Evolutionary conservation across 2,888 invertebrate species (phyloP).

Genomic region (Chrysodeixis includens): DNA sequence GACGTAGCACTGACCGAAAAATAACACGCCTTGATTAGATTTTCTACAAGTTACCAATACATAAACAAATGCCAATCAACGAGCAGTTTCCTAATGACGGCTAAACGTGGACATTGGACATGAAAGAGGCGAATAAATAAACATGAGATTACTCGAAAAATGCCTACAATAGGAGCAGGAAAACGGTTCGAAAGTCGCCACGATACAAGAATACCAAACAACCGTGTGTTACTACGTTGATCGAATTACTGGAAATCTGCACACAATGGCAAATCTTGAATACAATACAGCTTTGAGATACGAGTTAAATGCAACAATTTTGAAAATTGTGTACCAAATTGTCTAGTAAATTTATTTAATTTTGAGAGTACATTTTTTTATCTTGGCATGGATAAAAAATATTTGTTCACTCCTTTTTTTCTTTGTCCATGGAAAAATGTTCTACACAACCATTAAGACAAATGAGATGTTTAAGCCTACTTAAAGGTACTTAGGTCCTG

Average conservation of each 20-base stretch:
- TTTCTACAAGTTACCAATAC: too few species aligned
- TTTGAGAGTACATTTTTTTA: too few species aligned
- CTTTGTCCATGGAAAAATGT: not conserved
- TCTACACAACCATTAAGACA: not conserved
- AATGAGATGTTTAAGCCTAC: conserved; percentile 5
- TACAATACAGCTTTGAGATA: too few species aligned
- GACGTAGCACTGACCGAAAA: not conserved
- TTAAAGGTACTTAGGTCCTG: not conserved
- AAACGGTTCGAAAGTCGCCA: conserved; percentile 28
- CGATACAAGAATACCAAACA: conserved; percentile 37
- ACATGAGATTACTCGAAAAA: conserved; percentile 31
- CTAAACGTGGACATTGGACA: not conserved
- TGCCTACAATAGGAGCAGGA: conserved; percentile 41
- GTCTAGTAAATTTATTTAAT: too few species aligned
- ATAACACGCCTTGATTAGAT: not conserved
- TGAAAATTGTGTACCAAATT: too few species aligned
- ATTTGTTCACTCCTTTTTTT: not conserved
- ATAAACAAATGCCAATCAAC: not conserved
- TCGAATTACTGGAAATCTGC: conserved; percentile 38
- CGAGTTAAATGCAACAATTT: too few species aligned
- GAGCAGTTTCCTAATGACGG: not conserved
- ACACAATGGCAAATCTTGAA: too few species aligned
- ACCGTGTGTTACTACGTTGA: conserved; percentile 38
- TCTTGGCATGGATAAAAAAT: too few species aligned
- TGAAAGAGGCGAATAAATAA: not conserved